Evolutionary conservation across 2,113 vertebrate species (phyloP).

Genomic region (Cichladusa arquata): DNA sequence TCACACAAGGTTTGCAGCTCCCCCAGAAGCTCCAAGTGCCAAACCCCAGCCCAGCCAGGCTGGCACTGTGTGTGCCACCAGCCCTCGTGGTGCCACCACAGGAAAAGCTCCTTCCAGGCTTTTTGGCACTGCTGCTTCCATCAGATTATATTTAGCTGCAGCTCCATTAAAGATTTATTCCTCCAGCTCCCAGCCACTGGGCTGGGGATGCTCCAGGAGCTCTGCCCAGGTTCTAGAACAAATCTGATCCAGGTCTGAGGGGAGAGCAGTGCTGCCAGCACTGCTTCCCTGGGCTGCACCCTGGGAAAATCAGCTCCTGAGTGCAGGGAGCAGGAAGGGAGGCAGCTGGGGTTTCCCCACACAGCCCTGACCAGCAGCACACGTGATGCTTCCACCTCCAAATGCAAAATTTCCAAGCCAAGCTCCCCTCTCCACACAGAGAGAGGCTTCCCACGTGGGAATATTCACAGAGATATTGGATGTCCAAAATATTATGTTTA

Average conservation of each 20-base stretch:
- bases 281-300: rapidly evolving
- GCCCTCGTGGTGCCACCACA: not conserved
- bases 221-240: not conserved
- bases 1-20: not conserved
- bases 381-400: not conserved
- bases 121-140: slow-evolving; percentile 39
- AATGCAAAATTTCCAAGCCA: not conserved
- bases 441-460: not conserved
- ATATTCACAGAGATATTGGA: not conserved
- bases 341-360: not conserved
- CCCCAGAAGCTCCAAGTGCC: rapidly evolving
- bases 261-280: not conserved
- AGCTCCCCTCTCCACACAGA: rapidly evolving
- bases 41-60: rapidly evolving
- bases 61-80: rapidly evolving
- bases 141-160: slow-evolving; percentile 51
- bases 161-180: slow-evolving; percentile 64
- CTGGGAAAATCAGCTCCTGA: not conserved
- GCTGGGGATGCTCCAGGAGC: not conserved
- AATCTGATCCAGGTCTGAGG: rapidly evolving
- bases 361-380: rapidly evolving
- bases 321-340: rapidly evolving
- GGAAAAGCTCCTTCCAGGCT: slow-evolving; percentile 42
- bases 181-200: slow-evolving; percentile 26
- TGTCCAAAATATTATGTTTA: not conserved